A percentile compares a stretch with the other conserved stretches of the same genome.
Conservation (phyloP, 2,888 invertebrate genomes). For the Melipona bicolor region DNA sequence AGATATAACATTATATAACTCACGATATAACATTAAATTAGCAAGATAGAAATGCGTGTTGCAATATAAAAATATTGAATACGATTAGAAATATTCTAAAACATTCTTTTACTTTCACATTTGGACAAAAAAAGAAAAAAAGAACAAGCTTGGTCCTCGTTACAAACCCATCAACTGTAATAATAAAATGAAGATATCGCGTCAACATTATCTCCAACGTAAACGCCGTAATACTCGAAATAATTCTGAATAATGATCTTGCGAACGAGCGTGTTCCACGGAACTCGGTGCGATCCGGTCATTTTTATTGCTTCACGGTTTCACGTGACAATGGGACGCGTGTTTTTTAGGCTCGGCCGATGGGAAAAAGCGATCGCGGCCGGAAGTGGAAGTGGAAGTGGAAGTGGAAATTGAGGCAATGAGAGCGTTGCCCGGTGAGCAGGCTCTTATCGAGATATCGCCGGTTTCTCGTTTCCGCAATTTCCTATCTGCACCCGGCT, state of each 20-base stretch:
- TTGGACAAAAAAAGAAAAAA: too few species aligned
- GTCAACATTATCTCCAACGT: background rate
- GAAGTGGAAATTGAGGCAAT: conserved; percentile 83
- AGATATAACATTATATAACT: too few species aligned
- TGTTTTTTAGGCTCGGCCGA: conserved; percentile 76
- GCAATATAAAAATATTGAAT: too few species aligned
- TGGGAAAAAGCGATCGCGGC: conserved; percentile 79
- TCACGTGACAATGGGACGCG: conserved; percentile 57
- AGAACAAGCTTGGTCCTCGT: background rate
- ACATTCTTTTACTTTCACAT: background rate
- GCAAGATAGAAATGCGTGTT: too few species aligned
- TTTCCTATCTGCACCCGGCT: conserved; percentile 67
- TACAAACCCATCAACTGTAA: too few species aligned
- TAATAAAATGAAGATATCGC: background rate
- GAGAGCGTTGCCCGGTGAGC: conserved; percentile 80
- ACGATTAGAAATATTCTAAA: too few species aligned
- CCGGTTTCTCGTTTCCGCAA: conserved; percentile 81
- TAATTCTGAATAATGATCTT: background rate
- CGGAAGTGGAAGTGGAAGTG: conserved; percentile 79
- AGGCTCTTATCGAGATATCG: conserved; percentile 81
- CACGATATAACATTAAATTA: too few species aligned
- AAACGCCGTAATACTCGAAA: background rate
- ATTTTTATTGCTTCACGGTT: conserved; percentile 54
- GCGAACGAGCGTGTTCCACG: background rate
- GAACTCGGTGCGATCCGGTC: conserved; percentile 14